Evolutionary conservation across 2,797 vertebrate genomes (phyloP).

Genomic region (Scolopax rusticola): DNA sequence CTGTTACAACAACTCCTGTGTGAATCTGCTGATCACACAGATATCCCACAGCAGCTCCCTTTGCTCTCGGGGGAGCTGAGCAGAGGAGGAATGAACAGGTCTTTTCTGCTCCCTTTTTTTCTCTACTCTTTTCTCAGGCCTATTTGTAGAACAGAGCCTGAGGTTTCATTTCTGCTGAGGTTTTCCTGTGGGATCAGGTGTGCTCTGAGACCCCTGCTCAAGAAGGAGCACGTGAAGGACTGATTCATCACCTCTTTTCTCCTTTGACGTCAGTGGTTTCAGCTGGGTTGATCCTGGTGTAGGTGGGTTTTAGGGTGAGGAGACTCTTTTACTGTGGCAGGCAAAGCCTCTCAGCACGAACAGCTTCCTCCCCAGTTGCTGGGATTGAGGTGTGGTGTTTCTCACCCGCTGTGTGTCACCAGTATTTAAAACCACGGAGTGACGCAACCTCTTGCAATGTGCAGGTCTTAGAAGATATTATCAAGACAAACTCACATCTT

Average conservation of each 20-base stretch:
- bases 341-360: accelerated
- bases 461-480: conserved; percentile 28
- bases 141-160: not conserved
- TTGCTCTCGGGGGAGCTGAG: not conserved
- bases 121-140: not conserved
- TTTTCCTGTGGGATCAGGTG: not conserved
- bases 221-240: not conserved
- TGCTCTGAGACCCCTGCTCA: not conserved
- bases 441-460: not conserved
- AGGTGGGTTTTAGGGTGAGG: accelerated
- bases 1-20: not conserved
- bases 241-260: accelerated
- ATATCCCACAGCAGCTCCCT: not conserved
- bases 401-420: not conserved
- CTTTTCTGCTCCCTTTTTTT: not conserved
- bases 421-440: not conserved
- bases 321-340: not conserved
- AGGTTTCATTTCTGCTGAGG: not conserved
- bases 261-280: not conserved
- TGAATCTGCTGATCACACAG: not conserved
- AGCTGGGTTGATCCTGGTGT: not conserved
- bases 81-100: not conserved
- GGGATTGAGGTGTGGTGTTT: not conserved
- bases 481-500: not conserved
- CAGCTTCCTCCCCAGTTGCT: not conserved